These are phyloP conservation scores for Myotis myotis DNA, from an alignment of 2,797 vertebrate species.

Conservation along the genomic window DNA sequence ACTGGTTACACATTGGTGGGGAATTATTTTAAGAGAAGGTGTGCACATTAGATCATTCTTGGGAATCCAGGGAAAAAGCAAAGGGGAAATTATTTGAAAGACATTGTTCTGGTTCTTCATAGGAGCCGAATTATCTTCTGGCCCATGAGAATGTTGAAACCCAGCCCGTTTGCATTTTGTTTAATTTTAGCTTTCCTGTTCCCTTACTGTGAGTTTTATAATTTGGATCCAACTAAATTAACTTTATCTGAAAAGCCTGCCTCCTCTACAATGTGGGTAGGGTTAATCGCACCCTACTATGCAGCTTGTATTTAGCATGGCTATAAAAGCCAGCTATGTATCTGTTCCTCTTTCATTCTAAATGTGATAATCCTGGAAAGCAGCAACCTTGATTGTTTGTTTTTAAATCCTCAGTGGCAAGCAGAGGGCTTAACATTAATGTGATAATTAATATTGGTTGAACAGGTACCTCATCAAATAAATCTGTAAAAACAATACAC, in stretches of 20 bases:
- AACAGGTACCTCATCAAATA: not conserved
- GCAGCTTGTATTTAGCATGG: not conserved
- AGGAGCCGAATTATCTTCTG: conserved; percentile 18
- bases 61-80: not conserved
- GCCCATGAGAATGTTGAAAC: not conserved
- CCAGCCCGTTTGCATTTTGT: not conserved
- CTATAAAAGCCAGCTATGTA: not conserved
- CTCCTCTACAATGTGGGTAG: not conserved
- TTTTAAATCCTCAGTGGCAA: not conserved
- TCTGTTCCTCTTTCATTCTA: not conserved
- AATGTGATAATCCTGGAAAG: conserved; percentile 45
- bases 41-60: not conserved
- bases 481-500: not conserved
- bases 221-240: conserved; percentile 13
- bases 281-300: not conserved
- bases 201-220: not conserved
- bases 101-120: not conserved
- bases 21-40: not conserved
- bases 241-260: conserved; percentile 36
- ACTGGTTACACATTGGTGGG: not conserved
- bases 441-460: not conserved
- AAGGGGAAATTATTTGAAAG: not conserved
- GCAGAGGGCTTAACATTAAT: not conserved
- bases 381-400: not conserved
- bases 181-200: conserved; percentile 56